Conservation (phyloP, 2,113 vertebrate genomes). For the Thryonomys swinderianus region DNA sequence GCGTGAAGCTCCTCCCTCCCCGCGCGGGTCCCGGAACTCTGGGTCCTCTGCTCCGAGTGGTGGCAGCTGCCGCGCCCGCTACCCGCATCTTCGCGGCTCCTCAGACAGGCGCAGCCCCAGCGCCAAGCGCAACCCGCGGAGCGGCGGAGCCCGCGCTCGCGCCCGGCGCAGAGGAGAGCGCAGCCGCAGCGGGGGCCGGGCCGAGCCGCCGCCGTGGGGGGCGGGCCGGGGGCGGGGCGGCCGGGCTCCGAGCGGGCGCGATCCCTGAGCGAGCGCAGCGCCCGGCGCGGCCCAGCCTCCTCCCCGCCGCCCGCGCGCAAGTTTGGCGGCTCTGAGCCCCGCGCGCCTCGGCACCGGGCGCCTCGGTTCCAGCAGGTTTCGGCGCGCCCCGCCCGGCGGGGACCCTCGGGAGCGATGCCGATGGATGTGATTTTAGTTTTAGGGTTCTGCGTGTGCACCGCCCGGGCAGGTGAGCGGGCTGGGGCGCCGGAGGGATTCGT, state of each 20-base stretch:
- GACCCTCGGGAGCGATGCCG: slow-evolving; percentile 72
- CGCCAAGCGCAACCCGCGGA: slow-evolving; percentile 67
- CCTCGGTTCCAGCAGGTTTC: slow-evolving; percentile 17
- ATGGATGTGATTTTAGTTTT: slow-evolving; percentile 90
- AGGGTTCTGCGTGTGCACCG: slow-evolving; percentile 87
- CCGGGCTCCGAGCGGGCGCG: slow-evolving; percentile 50
- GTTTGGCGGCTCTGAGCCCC: slow-evolving; percentile 64
- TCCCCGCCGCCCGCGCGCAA: slow-evolving; percentile 72
- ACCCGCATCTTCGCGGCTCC: neutral
- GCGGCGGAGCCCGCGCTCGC: neutral
- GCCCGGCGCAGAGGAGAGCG: neutral
- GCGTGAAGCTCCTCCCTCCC: slow-evolving; percentile 5
- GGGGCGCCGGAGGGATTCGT: neutral
- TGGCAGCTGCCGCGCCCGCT: neutral
- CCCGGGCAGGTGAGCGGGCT: slow-evolving; percentile 89
- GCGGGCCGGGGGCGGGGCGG: slow-evolving; percentile 76
- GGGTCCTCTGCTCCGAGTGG: neutral
- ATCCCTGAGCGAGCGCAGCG: slow-evolving; percentile 66
- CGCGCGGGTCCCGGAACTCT: slow-evolving; percentile 57
- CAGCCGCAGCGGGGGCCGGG: slow-evolving; percentile 42
- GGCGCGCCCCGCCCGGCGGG: slow-evolving; percentile 59
- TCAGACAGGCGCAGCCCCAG: neutral
- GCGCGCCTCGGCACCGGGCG: slow-evolving; percentile 37
- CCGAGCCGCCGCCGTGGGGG: slow-evolving; percentile 32
- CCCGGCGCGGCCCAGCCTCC: slow-evolving; percentile 45